Percentiles rank a stretch among this genome's conserved stretches.
Conservation (phyloP, 2,888 invertebrate genomes). For the Leptura quadrifasciata region DNA sequence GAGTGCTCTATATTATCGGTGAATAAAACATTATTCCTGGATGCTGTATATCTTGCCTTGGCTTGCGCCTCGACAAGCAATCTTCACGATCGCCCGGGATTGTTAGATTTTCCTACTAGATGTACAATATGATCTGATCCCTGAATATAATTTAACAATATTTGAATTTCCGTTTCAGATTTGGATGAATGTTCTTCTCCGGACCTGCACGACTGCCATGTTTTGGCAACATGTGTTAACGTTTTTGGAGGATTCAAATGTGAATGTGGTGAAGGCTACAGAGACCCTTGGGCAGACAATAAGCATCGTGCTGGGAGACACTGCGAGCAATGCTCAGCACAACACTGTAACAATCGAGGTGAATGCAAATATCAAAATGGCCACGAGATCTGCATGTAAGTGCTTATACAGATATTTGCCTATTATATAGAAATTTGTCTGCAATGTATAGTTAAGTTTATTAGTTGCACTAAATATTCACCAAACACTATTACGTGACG, state of each 20-base stretch:
- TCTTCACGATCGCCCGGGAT: too few species aligned
- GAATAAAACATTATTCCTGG: too few species aligned
- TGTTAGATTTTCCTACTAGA: too few species aligned
- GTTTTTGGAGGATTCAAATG: slow-evolving; percentile 90
- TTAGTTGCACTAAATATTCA: too few species aligned
- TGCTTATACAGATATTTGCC: slow-evolving; percentile 54
- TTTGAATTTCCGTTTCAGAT: slow-evolving; percentile 75
- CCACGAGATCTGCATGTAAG: slow-evolving; percentile 86
- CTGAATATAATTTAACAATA: too few species aligned
- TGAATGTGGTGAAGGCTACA: slow-evolving; percentile 83
- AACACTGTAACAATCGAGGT: slow-evolving; percentile 89
- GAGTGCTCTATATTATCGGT: too few species aligned
- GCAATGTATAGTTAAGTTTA: too few species aligned
- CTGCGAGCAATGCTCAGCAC: slow-evolving; percentile 86
- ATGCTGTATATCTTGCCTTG: too few species aligned
- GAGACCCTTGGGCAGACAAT: slow-evolving; percentile 84
- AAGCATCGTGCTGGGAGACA: slow-evolving; percentile 82
- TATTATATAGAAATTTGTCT: too few species aligned
- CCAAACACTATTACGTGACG: too few species aligned
- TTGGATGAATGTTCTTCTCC: slow-evolving; percentile 89
- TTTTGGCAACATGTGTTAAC: slow-evolving; percentile 86
- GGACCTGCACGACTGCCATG: slow-evolving; percentile 91
- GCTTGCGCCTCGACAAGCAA: too few species aligned
- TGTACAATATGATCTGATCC: too few species aligned
- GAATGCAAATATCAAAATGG: slow-evolving; percentile 87